These are phyloP conservation scores for Phyllopteryx taeniolatus DNA, from an alignment of 2,113 vertebrate genomes.

Conservation along the genomic window DNA sequence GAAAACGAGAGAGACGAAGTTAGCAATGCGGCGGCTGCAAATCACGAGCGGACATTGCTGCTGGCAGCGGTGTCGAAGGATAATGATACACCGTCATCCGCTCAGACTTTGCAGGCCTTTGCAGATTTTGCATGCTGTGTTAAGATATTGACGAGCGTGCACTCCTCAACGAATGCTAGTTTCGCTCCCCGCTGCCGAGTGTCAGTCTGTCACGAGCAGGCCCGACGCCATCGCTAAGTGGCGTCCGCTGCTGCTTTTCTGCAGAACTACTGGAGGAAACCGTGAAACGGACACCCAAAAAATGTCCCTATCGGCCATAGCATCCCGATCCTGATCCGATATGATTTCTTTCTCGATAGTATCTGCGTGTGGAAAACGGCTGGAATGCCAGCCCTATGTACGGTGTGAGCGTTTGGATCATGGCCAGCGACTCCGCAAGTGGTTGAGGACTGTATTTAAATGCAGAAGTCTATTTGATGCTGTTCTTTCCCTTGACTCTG, in stretches of 20 bases:
- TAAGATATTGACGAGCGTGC: no score
- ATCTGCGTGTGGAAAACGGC: neutral
- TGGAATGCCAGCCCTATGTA: neutral
- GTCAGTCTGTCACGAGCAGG: constrained; percentile 17
- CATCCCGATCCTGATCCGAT: no score
- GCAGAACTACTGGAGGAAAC: constrained; percentile 40
- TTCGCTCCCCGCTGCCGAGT: constrained; percentile 12
- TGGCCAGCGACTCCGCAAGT: constrained; percentile 35
- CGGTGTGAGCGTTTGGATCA: constrained; percentile 4
- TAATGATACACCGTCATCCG: neutral
- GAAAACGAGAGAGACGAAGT: neutral
- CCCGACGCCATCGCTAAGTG: constrained; percentile 18
- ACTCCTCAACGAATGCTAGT: no score
- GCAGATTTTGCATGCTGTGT: neutral
- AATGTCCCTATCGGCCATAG: neutral
- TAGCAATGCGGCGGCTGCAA: neutral
- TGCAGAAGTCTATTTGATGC: constrained; percentile 61
- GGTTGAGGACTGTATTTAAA: constrained; percentile 51
- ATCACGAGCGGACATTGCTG: neutral
- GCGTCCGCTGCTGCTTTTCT: constrained; percentile 54
- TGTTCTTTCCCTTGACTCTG: constrained; percentile 62
- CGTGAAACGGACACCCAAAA: no score
- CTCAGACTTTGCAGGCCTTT: neutral
- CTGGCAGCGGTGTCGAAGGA: neutral
- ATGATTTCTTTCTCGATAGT: neutral